Conservation (phyloP, 2,113 vertebrate species). For the Channa argus region DNA sequence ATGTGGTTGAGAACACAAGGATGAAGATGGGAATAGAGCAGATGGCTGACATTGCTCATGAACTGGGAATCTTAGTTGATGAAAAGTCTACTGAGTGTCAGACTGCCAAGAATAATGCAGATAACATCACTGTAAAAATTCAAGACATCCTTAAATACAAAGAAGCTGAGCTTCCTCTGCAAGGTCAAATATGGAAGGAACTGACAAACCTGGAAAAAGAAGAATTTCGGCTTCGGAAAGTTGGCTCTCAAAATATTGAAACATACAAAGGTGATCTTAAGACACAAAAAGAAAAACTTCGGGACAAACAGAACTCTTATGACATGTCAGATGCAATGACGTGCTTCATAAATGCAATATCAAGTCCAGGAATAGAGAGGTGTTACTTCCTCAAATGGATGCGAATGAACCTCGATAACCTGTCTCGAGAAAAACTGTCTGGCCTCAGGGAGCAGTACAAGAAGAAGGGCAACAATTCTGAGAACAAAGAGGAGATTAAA, state of each 20-base stretch:
- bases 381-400: conserved; percentile 78
- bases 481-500: no score
- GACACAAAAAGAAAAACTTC: conserved; percentile 37
- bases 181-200: conserved; percentile 72
- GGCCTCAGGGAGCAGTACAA: no score
- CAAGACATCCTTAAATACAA: conserved; percentile 66
- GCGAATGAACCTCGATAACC: no score
- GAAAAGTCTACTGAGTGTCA: conserved; percentile 65
- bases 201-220: conserved; percentile 75
- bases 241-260: conserved; percentile 61
- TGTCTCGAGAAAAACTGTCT: no score
- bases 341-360: conserved; percentile 64
- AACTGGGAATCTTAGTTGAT: conserved; percentile 73
- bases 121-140: conserved; percentile 55
- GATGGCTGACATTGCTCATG: conserved; percentile 58
- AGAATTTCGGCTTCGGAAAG: conserved; percentile 63
- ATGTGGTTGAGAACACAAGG: no score
- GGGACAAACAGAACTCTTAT: conserved; percentile 41
- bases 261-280: conserved; percentile 62
- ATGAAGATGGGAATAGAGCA: neutral
- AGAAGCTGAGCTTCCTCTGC: conserved; percentile 64
- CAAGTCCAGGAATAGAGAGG: conserved; percentile 53
- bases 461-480: no score
- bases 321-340: conserved; percentile 63
- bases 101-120: conserved; percentile 59